phyloP scores from a whole-genome alignment of 2,113 vertebrate species.

The Hassar affinis region DNA sequence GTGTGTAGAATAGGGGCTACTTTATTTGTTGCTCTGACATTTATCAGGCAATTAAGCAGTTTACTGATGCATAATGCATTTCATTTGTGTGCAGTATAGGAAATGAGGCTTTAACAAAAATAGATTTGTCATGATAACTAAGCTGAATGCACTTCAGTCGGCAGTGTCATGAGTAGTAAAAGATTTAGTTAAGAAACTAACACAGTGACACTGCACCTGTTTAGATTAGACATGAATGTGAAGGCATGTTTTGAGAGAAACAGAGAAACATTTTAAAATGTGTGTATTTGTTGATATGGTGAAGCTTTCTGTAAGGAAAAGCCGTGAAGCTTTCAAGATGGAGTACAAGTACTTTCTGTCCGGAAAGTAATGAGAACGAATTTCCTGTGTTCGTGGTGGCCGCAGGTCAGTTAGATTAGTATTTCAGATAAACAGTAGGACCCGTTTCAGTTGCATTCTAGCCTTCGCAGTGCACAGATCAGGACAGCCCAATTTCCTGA shows the following conservation, averaged over 20 bases:
- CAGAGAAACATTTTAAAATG: background rate
- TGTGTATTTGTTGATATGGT: background rate
- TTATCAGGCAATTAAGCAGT: slow-evolving; percentile 10
- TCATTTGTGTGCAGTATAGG: background rate
- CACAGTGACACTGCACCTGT: background rate
- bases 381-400: no score
- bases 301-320: background rate
- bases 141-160: background rate
- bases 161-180: background rate
- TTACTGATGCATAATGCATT: background rate
- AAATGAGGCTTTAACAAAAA: background rate
- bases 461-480: no score
- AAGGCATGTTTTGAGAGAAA: background rate
- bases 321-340: background rate
- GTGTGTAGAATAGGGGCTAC: background rate
- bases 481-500: no score
- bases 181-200: background rate
- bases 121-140: background rate
- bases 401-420: no score
- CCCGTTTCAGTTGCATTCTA: no score
- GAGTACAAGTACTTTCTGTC: background rate
- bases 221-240: background rate
- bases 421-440: no score
- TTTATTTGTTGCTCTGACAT: slow-evolving; percentile 25
- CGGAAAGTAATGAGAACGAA: no score